These are phyloP conservation scores for Rhynchonycteris naso DNA, from an alignment of 2,797 vertebrate species.

Conservation along the genomic window DNA sequence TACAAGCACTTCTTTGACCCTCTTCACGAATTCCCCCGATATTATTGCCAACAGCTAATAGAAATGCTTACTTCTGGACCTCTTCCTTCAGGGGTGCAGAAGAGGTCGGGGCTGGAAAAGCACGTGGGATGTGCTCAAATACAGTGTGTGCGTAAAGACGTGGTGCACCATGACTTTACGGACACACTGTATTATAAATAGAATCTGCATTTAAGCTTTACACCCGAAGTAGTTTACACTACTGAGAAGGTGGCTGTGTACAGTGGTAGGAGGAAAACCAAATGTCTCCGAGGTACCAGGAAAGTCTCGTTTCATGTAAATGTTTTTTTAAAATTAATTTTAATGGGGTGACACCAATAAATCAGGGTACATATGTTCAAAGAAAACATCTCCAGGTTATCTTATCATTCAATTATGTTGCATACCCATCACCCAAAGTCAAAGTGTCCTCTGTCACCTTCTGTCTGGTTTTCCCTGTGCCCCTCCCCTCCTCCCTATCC, in stretches of 20 bases:
- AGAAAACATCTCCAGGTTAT: no score
- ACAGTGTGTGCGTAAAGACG: no score
- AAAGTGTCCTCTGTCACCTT: no score
- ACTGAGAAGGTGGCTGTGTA: background rate
- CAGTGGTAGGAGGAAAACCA: background rate
- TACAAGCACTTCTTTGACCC: background rate
- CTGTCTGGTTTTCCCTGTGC: no score
- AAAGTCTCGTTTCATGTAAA: background rate
- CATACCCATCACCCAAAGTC: no score
- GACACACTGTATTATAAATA: no score
- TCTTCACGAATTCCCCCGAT: background rate
- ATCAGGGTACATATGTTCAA: no score
- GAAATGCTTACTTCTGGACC: background rate
- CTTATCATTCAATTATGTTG: no score
- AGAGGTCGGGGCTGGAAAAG: background rate
- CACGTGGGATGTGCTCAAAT: background rate
- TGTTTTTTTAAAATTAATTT: background rate
- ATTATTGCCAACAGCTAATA: background rate
- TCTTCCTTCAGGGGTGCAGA: background rate
- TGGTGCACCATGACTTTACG: no score
- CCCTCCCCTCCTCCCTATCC: no score
- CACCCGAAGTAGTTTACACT: background rate
- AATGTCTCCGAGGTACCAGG: background rate
- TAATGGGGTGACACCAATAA: no score
- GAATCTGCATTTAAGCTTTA: background rate